phyloP scores from a whole-genome alignment of 2,888 invertebrate genomes.

The Pelosia muscerda region DNA sequence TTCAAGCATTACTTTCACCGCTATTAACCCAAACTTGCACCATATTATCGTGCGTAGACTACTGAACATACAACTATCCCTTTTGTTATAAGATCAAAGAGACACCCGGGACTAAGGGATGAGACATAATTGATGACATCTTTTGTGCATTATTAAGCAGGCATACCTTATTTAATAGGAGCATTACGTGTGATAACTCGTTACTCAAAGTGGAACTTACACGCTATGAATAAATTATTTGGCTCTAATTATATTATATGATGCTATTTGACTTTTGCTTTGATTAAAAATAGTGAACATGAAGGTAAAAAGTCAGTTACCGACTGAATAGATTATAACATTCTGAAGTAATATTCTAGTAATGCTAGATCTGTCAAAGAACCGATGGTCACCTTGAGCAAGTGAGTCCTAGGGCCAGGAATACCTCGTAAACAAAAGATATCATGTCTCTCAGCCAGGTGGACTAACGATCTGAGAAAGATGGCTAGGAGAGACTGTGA shows the following conservation, averaged over 20 bases:
- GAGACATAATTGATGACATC: slow-evolving; percentile 64
- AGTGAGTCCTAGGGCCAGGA: too few relatives aligned
- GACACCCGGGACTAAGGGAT: slow-evolving; percentile 59
- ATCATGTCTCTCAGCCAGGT: too few relatives aligned
- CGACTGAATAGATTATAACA: too few relatives aligned
- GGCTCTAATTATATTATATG: slow-evolving; percentile 23
- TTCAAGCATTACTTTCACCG: slow-evolving; percentile 14
- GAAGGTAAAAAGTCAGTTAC: too few relatives aligned
- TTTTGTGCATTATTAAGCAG: slow-evolving; percentile 67
- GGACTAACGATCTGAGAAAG: not conserved
- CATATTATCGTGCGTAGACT: slow-evolving; percentile 35
- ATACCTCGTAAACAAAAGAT: too few relatives aligned
- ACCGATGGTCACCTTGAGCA: too few relatives aligned
- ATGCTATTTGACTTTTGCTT: not conserved
- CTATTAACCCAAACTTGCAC: slow-evolving; percentile 31
- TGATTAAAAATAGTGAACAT: too few relatives aligned
- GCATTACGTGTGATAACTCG: slow-evolving; percentile 47
- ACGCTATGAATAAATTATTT: slow-evolving; percentile 23
- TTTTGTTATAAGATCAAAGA: slow-evolving; percentile 71
- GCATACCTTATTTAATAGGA: slow-evolving; percentile 52
- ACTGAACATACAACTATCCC: slow-evolving; percentile 62
- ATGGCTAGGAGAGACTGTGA: too few relatives aligned
- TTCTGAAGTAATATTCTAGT: too few relatives aligned
- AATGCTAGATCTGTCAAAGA: too few relatives aligned
- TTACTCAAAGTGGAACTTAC: slow-evolving; percentile 36